These are phyloP conservation scores for Salarias fasciatus DNA, from an alignment of 2,797 vertebrate genomes.

Conservation along the genomic window DNA sequence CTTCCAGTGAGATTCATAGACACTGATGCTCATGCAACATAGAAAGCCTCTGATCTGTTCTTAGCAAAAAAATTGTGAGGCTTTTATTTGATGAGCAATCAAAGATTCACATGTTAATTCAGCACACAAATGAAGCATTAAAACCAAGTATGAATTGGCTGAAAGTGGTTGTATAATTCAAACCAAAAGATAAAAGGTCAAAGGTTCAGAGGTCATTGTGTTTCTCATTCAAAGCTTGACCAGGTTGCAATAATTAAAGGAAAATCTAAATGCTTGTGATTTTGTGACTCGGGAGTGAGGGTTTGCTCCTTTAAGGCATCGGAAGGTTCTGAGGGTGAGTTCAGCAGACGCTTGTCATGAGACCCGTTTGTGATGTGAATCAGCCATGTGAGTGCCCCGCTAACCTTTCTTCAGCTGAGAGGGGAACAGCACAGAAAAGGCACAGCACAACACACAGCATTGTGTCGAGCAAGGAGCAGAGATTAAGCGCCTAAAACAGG, in stretches of 20 bases:
- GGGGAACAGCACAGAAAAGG: conserved; percentile 8
- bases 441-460: neutral
- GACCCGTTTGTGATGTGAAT: conserved; percentile 59
- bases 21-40: too few relatives aligned
- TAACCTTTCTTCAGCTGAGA: conserved; percentile 62
- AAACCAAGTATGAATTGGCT: too few relatives aligned
- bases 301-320: conserved; percentile 10
- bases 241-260: neutral
- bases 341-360: conserved; percentile 76
- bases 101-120: too few relatives aligned
- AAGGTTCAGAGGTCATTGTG: too few relatives aligned
- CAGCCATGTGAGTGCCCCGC: conserved; percentile 73
- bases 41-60: too few relatives aligned
- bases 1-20: too few relatives aligned
- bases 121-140: too few relatives aligned
- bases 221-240: neutral
- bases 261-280: neutral
- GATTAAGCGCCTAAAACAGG: conserved; percentile 4
- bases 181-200: too few relatives aligned
- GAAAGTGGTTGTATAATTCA: too few relatives aligned
- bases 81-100: too few relatives aligned
- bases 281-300: neutral
- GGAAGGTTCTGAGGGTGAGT: conserved; percentile 31
- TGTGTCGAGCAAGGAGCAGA: neutral
- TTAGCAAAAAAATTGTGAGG: too few relatives aligned